Conservation (phyloP, 2,888 invertebrate genomes). For the Amphipyra berbera region DNA sequence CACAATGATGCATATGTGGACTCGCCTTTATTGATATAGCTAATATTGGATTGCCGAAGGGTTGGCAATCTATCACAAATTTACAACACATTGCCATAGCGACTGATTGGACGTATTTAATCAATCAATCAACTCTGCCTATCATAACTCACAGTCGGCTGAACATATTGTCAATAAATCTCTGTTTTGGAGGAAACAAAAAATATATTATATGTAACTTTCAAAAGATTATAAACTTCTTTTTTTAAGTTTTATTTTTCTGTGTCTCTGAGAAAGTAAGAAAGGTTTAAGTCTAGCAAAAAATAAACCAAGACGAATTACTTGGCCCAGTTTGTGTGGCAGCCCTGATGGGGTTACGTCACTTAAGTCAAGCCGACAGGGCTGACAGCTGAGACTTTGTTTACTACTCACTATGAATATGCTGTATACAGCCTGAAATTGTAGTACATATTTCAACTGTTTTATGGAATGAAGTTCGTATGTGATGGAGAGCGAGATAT, state of each 20-base stretch:
- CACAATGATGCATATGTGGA: no score
- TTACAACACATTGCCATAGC: no score
- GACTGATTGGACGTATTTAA: no score
- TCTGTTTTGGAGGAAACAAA: not conserved
- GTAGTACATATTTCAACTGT: slow-evolving; percentile 1
- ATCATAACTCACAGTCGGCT: no score
- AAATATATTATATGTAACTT: not conserved
- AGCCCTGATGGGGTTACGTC: slow-evolving; percentile 51
- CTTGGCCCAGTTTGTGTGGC: slow-evolving; percentile 52
- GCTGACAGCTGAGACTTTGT: slow-evolving; percentile 49
- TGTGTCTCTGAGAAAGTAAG: not conserved
- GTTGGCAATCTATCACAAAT: no score
- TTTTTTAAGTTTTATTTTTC: not conserved
- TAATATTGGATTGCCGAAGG: no score
- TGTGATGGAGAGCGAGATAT: not conserved
- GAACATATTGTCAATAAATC: no score
- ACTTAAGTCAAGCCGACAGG: slow-evolving; percentile 41
- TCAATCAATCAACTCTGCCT: no score
- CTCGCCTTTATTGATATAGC: no score
- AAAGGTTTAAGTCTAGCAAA: slow-evolving; percentile 23
- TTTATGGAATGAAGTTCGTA: not conserved
- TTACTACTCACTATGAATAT: slow-evolving; percentile 10
- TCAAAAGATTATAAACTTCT: not conserved
- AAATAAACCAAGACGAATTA: slow-evolving; percentile 42
- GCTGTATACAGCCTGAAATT: slow-evolving; percentile 3